These are phyloP conservation scores for Manis javanica DNA, from an alignment of 2,797 vertebrate genomes.

Conservation along the genomic window DNA sequence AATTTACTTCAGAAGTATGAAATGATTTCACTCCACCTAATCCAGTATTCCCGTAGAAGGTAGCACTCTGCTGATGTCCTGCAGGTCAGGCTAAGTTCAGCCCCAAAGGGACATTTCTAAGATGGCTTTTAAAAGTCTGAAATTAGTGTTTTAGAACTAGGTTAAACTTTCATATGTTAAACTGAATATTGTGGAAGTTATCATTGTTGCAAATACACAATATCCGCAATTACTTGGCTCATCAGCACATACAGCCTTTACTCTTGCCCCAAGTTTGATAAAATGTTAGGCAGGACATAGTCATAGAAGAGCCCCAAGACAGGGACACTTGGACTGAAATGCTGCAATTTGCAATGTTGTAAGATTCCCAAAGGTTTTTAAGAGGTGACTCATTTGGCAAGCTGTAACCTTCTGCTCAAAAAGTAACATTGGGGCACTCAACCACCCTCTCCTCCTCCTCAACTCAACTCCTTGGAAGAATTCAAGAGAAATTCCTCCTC, in stretches of 20 bases:
- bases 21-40: constrained; percentile 32
- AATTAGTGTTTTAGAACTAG: neutral
- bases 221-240: neutral
- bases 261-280: neutral
- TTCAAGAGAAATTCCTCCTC: constrained; percentile 1
- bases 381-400: neutral
- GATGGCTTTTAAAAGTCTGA: neutral
- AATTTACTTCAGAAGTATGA: constrained; percentile 38
- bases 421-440: neutral
- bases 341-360: neutral
- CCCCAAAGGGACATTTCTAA: constrained; percentile 5
- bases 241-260: neutral
- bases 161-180: neutral
- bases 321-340: neutral
- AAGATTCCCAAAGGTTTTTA: neutral
- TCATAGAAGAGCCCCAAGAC: neutral
- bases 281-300: neutral
- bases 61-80: neutral
- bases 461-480: neutral
- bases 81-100: neutral
- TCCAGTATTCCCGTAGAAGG: constrained; percentile 52
- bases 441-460: neutral
- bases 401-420: neutral
- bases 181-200: neutral
- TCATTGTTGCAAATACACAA: neutral